Base-by-base conservation (phyloP, 2,797 vertebrate genomes). In the Lutjanus campechanus region DNA sequence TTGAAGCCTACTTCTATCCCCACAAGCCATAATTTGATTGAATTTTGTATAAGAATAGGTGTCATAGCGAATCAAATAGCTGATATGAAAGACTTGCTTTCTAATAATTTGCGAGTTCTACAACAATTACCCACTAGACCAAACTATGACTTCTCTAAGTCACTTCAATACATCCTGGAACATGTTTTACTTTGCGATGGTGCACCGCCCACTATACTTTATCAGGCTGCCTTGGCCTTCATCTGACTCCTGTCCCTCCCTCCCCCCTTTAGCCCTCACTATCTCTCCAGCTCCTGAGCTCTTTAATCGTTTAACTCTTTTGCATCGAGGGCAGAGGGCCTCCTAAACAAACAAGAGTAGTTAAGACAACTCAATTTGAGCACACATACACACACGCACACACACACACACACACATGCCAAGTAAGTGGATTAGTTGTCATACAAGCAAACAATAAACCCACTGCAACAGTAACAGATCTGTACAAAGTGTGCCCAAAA, bases 151-250 rank as follows among this genome's bases (percentile, higher is more conserved):
- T 43, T 40, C 29, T 77, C 29, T 47, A 55, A 68, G 1, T 60
- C 51, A 78, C 67, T 62, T 76, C 46, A 79, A 61, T 53, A 74
- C 17, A 79, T 44, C 44, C 68, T 36, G 29, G 11, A 79, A 77
- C 51, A 64, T 66, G 46, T 80, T 71, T 69, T 81, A 79, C 49
- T 71, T 50, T 64, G 56, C 9, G 3, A 63, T 56, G 73, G 59
- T 67, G 49, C 49, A 67, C 51, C 40, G 8, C 69, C 81, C 67
- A 77, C 50, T 81, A 50, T 61, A 86, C 69, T 77, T 88, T 91
- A 91, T 91, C 90, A 89, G 72, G 41, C 85, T 77, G 69, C 78
- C 83, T 82, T 85, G 80, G 83, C 82, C 91, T 91, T 91, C 83
- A 78, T 84, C 79, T 82, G 79, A 84, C 80, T 83, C 75, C 59